Evolutionary conservation across 2,888 invertebrate species (phyloP), one percentile per base, ranked within the genome.

Genomic region (Eupsilia transversa): DNA sequence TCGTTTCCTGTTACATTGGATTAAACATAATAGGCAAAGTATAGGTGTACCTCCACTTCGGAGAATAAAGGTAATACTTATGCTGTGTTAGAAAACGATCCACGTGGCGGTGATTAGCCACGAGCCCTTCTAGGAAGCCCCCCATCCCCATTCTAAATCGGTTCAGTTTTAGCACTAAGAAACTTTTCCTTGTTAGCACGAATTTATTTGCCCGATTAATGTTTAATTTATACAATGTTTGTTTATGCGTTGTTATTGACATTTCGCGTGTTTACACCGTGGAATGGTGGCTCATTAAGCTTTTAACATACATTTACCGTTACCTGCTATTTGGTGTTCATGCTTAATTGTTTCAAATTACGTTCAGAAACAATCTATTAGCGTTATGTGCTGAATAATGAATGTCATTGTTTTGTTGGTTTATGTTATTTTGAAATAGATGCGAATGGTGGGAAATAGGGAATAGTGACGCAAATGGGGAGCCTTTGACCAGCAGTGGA

Each of bases 251-350:
- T 64, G 77, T 84, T 77, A 83, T 83, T 61, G 72, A 81, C 77
- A 70, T 77, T 77, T 84, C 23, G 83, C 81, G 84, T 84, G 84
- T 84, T 73, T 41, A 46, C 56, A 14, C 66, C 65, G 69, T 66
- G 60, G 68, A 79, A 79, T 74, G 49, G 57, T 23, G 56, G 74
- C 72, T 80, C 84, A 82, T 84, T 82, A 84, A 38, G 69, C 69
- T 68, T 80, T 82, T 66, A 84, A 66, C 72, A 72, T 66, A 61
- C 63, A 59, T 71, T 52, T 71, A 72, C 52, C 9, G 63, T 54
- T 57, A 80, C 63, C 67, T 69, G 59, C 17, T 72, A 23, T 69
- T 72, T 61, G 23, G 49, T 57, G 68, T 66, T 73, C 52, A 61
- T 54, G 63, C 38, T 35, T 83, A 83, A 80, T 83, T 79, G 69